Conservation (phyloP, 2,888 invertebrate species). For the Dione juno region DNA sequence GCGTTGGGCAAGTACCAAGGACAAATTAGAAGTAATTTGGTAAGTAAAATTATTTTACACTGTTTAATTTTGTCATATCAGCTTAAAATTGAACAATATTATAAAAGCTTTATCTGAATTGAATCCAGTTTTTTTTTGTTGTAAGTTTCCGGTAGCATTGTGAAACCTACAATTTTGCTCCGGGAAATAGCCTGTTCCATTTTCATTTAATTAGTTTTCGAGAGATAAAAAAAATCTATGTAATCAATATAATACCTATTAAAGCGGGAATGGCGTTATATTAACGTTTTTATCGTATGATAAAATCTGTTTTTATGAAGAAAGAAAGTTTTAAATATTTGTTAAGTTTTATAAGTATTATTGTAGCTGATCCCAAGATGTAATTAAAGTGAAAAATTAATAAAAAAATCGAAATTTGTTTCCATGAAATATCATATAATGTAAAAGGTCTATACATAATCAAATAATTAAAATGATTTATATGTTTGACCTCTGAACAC, state of each 20-base stretch:
- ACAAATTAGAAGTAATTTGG: neutral
- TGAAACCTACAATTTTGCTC: neutral
- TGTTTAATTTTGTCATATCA: neutral
- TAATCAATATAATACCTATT: neutral
- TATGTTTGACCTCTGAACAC: too few relatives aligned
- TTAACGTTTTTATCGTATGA: neutral
- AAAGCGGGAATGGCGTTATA: neutral
- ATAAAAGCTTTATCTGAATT: slow-evolving; percentile 9
- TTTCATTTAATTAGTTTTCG: slow-evolving; percentile 24
- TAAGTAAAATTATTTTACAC: neutral
- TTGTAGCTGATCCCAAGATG: too few relatives aligned
- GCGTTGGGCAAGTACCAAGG: too few relatives aligned
- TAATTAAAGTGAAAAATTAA: too few relatives aligned
- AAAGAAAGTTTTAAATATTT: too few relatives aligned
- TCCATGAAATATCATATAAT: too few relatives aligned
- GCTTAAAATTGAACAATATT: neutral
- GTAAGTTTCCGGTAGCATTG: neutral
- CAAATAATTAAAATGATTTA: too few relatives aligned
- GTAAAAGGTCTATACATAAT: too few relatives aligned
- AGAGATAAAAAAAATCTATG: slow-evolving; percentile 1
- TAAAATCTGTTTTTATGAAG: neutral
- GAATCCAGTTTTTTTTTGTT: neutral
- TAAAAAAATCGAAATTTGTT: too few relatives aligned
- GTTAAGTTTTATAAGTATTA: too few relatives aligned
- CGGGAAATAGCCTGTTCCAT: slow-evolving; percentile 15